A percentile compares a stretch with the other conserved stretches of the same genome.
These are phyloP conservation scores for Notarius lentiginosus DNA, from an alignment of 2,113 vertebrate genomes.

Conservation along the genomic window DNA sequence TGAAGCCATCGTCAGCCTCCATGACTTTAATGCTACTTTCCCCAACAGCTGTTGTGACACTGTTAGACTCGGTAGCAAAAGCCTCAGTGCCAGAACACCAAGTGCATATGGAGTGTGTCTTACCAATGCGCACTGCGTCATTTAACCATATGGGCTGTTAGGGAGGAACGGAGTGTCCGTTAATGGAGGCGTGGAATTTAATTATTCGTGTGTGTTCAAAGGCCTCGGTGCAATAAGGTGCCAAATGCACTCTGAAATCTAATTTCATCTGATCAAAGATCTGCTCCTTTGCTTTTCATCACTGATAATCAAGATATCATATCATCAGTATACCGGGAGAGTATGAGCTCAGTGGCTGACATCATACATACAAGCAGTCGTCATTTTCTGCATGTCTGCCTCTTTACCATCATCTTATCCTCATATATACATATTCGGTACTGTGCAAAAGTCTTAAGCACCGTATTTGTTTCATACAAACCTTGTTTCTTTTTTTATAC, in stretches of 20 bases:
- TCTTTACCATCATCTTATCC: neutral
- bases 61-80: constrained; percentile 31
- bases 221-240: constrained; percentile 20
- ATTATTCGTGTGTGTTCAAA: constrained; percentile 10
- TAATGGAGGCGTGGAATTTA: constrained; percentile 36
- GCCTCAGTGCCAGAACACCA: constrained; percentile 29
- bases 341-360: neutral
- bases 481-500: too few species aligned
- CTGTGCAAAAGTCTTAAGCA: too few species aligned
- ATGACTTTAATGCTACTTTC: constrained; percentile 29
- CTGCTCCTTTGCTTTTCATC: neutral
- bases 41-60: constrained; percentile 28
- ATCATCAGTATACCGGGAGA: neutral
- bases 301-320: neutral
- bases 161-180: constrained; percentile 16
- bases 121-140: constrained; percentile 15
- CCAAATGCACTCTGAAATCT: constrained; percentile 9
- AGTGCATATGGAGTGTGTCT: constrained; percentile 38
- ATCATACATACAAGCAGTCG: neutral
- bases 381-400: neutral
- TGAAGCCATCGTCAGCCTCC: neutral
- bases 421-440: too few species aligned
- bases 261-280: constrained; percentile 1
- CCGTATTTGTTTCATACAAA: too few species aligned
- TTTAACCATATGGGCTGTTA: constrained; percentile 41